Percentiles rank a stretch among this genome's conserved stretches.
Conservation (phyloP, 2,888 invertebrate species). For the Strigamia transsilvanica region DNA sequence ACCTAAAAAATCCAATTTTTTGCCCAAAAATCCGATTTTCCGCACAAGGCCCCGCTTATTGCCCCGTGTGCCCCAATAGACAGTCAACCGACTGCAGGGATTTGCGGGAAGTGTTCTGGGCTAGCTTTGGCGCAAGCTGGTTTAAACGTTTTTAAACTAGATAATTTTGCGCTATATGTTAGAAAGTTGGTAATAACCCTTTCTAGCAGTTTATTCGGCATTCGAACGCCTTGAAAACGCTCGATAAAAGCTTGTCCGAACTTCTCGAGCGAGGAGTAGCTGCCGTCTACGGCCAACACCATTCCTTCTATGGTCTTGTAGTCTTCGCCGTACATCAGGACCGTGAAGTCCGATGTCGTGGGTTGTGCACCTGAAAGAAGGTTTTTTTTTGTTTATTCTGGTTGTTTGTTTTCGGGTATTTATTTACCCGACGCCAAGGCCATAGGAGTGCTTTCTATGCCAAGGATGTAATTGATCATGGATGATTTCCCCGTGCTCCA, state of each 20-base stretch:
- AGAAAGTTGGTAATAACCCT: constrained; percentile 53
- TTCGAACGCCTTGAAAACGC: constrained; percentile 56
- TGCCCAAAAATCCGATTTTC: no score
- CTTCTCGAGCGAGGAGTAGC: constrained; percentile 60
- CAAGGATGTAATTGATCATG: constrained; percentile 61
- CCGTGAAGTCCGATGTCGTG: constrained; percentile 62
- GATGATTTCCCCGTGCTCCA: constrained; percentile 63
- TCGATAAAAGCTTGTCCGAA: constrained; percentile 61
- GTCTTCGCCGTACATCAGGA: constrained; percentile 59
- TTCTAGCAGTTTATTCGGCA: constrained; percentile 56
- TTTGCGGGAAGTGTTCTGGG: no score
- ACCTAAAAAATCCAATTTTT: no score
- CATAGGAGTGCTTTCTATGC: constrained; percentile 58
- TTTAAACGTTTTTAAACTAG: no score
- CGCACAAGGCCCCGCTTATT: no score
- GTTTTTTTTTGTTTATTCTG: neutral
- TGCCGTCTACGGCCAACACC: constrained; percentile 60
- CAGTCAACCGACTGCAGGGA: no score
- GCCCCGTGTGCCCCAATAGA: no score
- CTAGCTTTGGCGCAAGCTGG: no score
- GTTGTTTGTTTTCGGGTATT: neutral
- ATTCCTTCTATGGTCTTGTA: constrained; percentile 60
- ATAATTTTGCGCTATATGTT: no score
- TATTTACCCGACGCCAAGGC: constrained; percentile 56
- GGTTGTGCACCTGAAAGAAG: constrained; percentile 61